Conservation (phyloP, 2,113 vertebrate genomes). For the Donacobius atricapilla region DNA sequence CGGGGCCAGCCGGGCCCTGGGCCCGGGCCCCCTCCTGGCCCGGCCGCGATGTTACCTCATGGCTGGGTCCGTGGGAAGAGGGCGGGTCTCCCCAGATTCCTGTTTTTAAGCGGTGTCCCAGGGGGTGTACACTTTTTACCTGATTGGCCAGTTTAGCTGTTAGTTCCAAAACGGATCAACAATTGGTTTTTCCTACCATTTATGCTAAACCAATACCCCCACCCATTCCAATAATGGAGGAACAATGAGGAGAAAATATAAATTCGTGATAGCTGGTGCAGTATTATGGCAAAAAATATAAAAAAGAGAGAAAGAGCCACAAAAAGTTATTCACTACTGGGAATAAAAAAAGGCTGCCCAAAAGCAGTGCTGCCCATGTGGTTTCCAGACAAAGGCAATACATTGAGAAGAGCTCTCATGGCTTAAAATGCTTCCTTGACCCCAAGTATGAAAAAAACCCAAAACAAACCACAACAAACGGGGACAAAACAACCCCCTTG, state of each 20-base stretch:
- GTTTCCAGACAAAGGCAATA: not conserved
- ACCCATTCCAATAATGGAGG: not conserved
- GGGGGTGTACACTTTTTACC: no score
- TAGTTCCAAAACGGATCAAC: no score
- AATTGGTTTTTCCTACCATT: no score
- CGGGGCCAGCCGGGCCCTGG: no score
- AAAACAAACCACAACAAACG: not conserved
- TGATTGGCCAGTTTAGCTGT: no score
- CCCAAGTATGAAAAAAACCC: not conserved
- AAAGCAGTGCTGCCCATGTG: fast-evolving
- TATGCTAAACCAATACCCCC: no score
- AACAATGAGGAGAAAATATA: not conserved
- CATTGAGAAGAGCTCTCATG: not conserved
- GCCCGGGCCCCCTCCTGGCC: no score
- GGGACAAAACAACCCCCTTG: not conserved
- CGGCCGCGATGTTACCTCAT: no score
- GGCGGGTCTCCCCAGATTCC: no score
- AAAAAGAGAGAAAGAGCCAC: not conserved
- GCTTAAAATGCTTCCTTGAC: not conserved
- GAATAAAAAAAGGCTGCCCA: not conserved
- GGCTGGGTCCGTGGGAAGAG: no score
- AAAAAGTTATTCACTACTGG: not conserved
- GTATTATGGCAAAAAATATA: not conserved
- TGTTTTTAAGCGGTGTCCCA: no score
- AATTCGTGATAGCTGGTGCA: fast-evolving